Conservation (phyloP, 2,113 vertebrate species). For the Acrocephalus kingi region DNA sequence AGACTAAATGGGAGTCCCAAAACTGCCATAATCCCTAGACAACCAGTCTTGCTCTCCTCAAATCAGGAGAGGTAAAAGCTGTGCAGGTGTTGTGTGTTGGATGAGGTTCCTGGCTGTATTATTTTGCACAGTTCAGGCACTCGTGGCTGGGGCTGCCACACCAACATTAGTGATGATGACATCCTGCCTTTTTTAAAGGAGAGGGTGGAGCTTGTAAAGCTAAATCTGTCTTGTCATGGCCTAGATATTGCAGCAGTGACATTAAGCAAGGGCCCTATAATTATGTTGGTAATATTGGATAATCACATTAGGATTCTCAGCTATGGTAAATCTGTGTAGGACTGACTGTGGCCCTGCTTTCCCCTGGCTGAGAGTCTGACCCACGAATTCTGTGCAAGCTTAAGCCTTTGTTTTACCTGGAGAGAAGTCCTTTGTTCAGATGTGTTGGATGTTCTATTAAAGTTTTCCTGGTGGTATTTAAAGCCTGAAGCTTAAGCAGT, state of each 20-base stretch:
- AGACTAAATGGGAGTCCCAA: background rate
- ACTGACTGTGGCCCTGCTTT: background rate
- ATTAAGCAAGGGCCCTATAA: background rate
- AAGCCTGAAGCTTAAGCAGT: background rate
- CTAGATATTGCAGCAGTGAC: constrained; percentile 39
- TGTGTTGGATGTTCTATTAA: background rate
- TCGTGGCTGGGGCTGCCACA: background rate
- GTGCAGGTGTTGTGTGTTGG: background rate
- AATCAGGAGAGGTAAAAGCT: background rate
- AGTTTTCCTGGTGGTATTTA: background rate
- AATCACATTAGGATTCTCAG: constrained; percentile 36
- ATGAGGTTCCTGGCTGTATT: background rate
- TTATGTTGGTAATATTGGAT: constrained; percentile 19
- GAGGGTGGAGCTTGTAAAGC: constrained; percentile 33
- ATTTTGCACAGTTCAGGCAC: background rate
- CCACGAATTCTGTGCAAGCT: fast-evolving
- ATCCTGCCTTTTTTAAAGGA: background rate
- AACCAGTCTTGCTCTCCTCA: background rate
- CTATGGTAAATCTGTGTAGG: background rate
- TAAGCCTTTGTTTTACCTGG: background rate
- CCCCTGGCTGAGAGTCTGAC: background rate
- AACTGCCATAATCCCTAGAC: background rate
- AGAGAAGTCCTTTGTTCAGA: background rate
- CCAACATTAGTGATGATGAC: fast-evolving
- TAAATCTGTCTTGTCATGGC: constrained; percentile 49